Evolutionary conservation across 2,113 vertebrate species (phyloP).

Genomic region (Acanthochromis polyacanthus): DNA sequence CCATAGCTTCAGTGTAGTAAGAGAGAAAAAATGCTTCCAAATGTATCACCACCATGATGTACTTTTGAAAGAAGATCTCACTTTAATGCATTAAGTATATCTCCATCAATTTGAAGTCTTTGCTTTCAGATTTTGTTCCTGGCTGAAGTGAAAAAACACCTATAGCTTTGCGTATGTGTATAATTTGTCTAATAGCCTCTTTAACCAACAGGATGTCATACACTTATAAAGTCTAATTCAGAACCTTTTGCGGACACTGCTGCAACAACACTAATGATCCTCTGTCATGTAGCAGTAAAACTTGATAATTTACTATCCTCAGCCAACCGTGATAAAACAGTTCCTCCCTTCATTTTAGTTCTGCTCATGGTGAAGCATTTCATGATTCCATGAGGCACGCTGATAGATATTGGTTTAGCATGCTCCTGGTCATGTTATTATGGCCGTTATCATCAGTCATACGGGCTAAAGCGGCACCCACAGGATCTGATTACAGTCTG

Average conservation of each 20-base stretch:
- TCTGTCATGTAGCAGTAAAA: neutral
- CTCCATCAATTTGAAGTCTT: too few relatives aligned
- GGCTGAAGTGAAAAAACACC: too few relatives aligned
- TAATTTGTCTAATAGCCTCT: too few relatives aligned
- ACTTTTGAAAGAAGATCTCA: too few relatives aligned
- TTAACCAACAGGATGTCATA: too few relatives aligned
- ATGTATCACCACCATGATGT: too few relatives aligned
- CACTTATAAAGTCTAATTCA: slow-evolving; percentile 1
- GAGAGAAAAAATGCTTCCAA: too few relatives aligned
- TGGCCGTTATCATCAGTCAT: slow-evolving; percentile 22
- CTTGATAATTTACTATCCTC: neutral
- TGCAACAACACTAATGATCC: slow-evolving; percentile 1
- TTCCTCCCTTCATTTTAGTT: neutral
- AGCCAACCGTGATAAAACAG: neutral
- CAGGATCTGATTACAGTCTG: neutral
- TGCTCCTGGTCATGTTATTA: slow-evolving; percentile 12
- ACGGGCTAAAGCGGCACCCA: neutral
- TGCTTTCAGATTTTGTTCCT: too few relatives aligned
- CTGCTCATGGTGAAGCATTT: neutral
- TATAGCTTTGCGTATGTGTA: too few relatives aligned
- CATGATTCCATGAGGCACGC: slow-evolving; percentile 8
- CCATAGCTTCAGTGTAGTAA: neutral
- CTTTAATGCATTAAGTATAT: too few relatives aligned
- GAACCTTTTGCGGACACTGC: neutral
- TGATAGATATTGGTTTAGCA: slow-evolving; percentile 21